Evolutionary conservation across 2,113 vertebrate species (phyloP).

Genomic region (human): GRCh38 chr5:75571501-75572000

Average conservation of each 20-base stretch:
- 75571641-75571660: neutral
- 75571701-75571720: neutral
- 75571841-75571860: neutral
- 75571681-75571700: neutral
- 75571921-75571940: constrained; percentile 41
- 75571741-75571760: neutral
- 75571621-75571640: neutral
- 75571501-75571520: neutral
- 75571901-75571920: neutral
- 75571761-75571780: constrained; percentile 6
- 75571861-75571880: neutral
- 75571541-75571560: neutral
- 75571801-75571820: neutral
- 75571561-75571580: neutral
- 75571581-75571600: neutral
- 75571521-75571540: neutral
- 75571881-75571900: constrained; percentile 7
- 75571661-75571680: neutral
- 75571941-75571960: neutral
- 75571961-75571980: neutral
- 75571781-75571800: neutral
- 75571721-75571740: neutral
- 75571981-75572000: neutral
- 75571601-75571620: neutral
- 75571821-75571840: neutral